Percentiles rank a stretch among this genome's conserved stretches.
These are phyloP conservation scores for Meloe dianella DNA, from an alignment of 2,888 invertebrate species.

Conservation along the genomic window DNA sequence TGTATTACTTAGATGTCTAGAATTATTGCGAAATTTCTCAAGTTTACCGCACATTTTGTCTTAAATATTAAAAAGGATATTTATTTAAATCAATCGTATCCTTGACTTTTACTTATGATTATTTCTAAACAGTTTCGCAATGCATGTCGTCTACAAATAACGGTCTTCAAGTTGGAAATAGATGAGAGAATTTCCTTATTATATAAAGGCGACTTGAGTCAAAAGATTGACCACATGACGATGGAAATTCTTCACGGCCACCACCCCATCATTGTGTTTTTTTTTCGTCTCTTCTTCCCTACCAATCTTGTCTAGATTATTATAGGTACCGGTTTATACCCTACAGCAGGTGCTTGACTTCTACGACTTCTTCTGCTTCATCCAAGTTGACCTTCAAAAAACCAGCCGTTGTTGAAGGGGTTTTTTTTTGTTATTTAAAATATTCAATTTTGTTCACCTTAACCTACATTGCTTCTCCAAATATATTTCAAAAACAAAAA, in stretches of 20 bases:
- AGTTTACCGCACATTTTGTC: background rate
- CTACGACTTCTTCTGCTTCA: background rate
- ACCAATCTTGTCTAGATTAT: conserved; percentile 1
- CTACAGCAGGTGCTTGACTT: conserved; percentile 36
- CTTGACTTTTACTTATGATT: conserved; percentile 25
- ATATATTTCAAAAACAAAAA: conserved; percentile 8
- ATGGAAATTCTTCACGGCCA: conserved; percentile 23
- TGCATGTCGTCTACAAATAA: conserved; percentile 9
- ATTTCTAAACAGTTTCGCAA: conserved; percentile 17
- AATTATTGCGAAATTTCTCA: background rate
- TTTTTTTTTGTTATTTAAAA: background rate
- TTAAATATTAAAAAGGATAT: background rate
- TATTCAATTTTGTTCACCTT: background rate
- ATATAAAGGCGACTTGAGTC: background rate
- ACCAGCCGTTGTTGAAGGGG: background rate
- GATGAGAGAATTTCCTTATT: conserved; percentile 1
- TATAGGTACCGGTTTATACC: conserved; percentile 38
- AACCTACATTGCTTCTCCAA: background rate
- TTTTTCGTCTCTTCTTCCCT: background rate
- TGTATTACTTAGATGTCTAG: background rate
- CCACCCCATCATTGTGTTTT: background rate
- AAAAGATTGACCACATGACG: conserved; percentile 5
- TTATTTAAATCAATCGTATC: background rate
- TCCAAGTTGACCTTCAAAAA: conserved; percentile 25
- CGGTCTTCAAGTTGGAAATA: background rate